Conservation (phyloP, 2,888 invertebrate species). For the Erebia aethiops region DNA sequence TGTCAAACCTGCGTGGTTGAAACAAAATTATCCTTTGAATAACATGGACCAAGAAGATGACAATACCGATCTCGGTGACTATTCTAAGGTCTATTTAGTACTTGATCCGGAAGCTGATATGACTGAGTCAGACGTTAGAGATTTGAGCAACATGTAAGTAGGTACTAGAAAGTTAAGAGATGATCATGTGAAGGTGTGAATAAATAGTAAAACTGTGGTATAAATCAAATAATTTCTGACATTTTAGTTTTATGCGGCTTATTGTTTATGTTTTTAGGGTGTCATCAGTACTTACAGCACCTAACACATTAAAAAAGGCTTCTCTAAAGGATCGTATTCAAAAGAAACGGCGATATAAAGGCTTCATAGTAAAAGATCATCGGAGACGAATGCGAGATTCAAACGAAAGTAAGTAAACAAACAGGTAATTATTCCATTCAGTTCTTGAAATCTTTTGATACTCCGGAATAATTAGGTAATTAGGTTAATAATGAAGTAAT, state of each 20-base stretch:
- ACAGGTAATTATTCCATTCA: too few relatives aligned
- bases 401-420: slow-evolving; percentile 53
- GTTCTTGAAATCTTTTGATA: slow-evolving; percentile 8
- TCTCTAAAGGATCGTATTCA: slow-evolving; percentile 29
- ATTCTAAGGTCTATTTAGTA: slow-evolving; percentile 61
- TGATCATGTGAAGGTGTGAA: neutral
- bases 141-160: slow-evolving; percentile 61
- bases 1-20: slow-evolving; percentile 25
- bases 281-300: slow-evolving; percentile 50
- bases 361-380: slow-evolving; percentile 48
- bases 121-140: slow-evolving; percentile 41
- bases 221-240: neutral
- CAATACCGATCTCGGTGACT: slow-evolving; percentile 44
- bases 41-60: slow-evolving; percentile 15
- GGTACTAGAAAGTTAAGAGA: slow-evolving; percentile 7
- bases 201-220: neutral
- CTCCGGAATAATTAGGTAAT: neutral
- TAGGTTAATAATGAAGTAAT: too few relatives aligned
- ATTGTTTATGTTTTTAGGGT: slow-evolving; percentile 47
- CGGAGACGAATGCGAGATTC: slow-evolving; percentile 52
- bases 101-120: slow-evolving; percentile 54
- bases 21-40: slow-evolving; percentile 20
- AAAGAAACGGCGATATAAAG: slow-evolving; percentile 49
- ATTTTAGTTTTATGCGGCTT: neutral
- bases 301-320: slow-evolving; percentile 39